phyloP scores from a whole-genome alignment of 1,140 invertebrate species.

The Diabrotica virgifera region DNA sequence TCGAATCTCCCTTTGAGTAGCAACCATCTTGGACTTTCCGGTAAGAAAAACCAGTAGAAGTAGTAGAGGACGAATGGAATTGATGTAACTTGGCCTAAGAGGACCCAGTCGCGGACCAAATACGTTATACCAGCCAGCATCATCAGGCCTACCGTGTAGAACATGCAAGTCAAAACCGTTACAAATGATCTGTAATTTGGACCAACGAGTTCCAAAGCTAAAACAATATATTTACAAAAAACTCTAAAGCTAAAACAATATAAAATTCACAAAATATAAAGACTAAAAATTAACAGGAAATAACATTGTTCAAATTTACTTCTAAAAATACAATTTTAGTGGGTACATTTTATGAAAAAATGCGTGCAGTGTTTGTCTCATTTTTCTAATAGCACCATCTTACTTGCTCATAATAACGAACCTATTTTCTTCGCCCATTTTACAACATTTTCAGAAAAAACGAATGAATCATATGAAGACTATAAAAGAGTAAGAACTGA shows the following conservation, averaged over 20 bases:
- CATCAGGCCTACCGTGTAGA: slow-evolving; percentile 82
- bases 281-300: no score
- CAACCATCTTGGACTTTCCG: slow-evolving; percentile 84
- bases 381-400: no score
- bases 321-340: no score
- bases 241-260: slow-evolving; percentile 62
- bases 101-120: slow-evolving; percentile 77
- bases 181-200: slow-evolving; percentile 88
- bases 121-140: slow-evolving; percentile 79
- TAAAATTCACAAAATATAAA: background rate
- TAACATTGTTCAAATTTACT: no score
- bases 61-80: slow-evolving; percentile 82
- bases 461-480: no score
- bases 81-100: slow-evolving; percentile 74
- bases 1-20: slow-evolving; percentile 74
- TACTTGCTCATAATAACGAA: no score
- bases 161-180: slow-evolving; percentile 85
- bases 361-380: no score
- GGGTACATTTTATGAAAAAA: no score
- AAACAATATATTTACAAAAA: slow-evolving; percentile 37
- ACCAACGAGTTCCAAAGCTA: slow-evolving; percentile 84
- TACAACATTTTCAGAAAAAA: no score
- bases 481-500: no score
- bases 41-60: slow-evolving; percentile 79
- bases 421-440: no score